A percentile compares a stretch with the other conserved stretches of the same genome.
These are phyloP conservation scores for Oscheius sp. DNA, from an alignment of 1,140 invertebrate species.

Conservation along the genomic window DNA sequence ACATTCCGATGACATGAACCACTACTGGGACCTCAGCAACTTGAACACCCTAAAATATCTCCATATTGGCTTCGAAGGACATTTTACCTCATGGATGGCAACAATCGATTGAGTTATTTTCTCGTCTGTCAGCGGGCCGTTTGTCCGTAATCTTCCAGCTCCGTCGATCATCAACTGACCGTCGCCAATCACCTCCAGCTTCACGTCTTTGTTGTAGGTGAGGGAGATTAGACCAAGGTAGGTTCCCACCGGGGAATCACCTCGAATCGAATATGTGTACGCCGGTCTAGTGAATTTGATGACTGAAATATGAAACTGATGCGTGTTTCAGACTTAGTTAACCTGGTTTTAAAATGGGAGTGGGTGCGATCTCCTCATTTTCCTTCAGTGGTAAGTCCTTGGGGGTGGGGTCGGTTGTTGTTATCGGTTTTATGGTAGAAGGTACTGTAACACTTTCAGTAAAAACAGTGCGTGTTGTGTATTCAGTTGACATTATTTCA, in stretches of 20 bases:
- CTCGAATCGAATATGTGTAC: slow-evolving; percentile 2
- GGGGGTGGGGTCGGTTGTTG: no score
- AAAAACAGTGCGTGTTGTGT: no score
- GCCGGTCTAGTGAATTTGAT: slow-evolving; percentile 8
- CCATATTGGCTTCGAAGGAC: neutral
- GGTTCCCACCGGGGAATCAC: neutral
- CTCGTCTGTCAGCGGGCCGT: neutral
- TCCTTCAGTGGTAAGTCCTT: no score
- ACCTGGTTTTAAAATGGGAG: no score
- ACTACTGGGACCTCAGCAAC: neutral
- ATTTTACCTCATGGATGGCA: neutral
- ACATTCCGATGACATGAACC: neutral
- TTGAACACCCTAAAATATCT: neutral
- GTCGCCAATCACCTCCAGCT: neutral
- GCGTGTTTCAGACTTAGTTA: no score
- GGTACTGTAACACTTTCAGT: no score
- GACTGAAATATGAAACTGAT: no score
- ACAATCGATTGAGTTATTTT: neutral
- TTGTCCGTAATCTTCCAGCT: neutral
- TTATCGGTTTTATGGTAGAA: no score
- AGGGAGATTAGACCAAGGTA: slow-evolving; percentile 10
- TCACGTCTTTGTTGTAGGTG: neutral
- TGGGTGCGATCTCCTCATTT: no score
- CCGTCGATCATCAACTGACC: neutral
- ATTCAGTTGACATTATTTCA: no score